Evolutionary conservation across 2,113 vertebrate genomes (phyloP).

Genomic region (Lagopus muta): DNA sequence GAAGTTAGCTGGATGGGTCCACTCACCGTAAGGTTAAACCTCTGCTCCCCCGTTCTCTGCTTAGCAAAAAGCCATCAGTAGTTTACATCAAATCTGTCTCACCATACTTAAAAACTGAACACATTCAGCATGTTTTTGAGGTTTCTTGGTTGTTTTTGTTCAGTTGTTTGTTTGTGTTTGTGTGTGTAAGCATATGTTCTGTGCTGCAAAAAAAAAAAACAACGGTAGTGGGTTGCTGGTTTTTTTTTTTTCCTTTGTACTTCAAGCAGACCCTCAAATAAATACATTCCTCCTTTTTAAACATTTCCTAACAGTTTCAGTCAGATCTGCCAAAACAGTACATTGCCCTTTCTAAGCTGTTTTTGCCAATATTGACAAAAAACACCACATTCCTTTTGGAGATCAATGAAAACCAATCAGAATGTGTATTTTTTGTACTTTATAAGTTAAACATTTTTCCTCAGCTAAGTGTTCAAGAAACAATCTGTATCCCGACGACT

Average conservation of each 20-base stretch:
- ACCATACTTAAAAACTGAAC: not conserved
- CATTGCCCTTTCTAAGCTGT: conserved; percentile 22
- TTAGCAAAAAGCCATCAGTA: not conserved
- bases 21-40: not conserved
- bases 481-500: not conserved
- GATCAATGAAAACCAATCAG: conserved; percentile 47
- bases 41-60: not conserved
- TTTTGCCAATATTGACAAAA: conserved; percentile 9
- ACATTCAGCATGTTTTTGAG: not conserved
- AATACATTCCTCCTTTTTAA: conserved; percentile 34
- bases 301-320: not conserved
- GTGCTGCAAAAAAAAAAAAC: not conserved
- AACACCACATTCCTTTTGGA: conserved; percentile 36
- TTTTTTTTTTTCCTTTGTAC: not conserved
- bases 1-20: not conserved
- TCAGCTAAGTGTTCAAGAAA: conserved; percentile 5
- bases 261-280: conserved; percentile 32
- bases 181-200: not conserved
- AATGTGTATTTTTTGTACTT: conserved; percentile 35
- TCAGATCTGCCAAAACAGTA: conserved; percentile 21
- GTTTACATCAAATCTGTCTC: not conserved
- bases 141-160: not conserved
- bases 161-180: not conserved
- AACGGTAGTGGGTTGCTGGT: not conserved
- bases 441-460: not conserved